A percentile compares a stretch with the other conserved stretches of the same genome.
Conservation (phyloP, 1,140 invertebrate species). For the Zaprionus ornatus region DNA sequence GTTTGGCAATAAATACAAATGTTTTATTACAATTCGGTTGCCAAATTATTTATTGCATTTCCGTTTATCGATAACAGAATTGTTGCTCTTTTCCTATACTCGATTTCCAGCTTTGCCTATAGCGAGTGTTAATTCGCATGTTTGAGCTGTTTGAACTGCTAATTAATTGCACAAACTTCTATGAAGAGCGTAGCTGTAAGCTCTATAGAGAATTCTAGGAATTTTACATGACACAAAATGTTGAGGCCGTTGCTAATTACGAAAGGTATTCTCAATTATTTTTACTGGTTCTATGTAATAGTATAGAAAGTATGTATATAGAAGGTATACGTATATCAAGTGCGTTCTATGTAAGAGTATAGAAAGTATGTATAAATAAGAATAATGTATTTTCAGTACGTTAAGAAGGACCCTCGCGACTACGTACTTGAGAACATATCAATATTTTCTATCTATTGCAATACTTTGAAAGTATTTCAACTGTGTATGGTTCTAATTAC, state of each 20-base stretch:
- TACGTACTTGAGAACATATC: too few relatives aligned
- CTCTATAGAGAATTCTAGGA: neutral
- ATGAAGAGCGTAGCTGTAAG: conserved; percentile 56
- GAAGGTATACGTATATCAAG: too few relatives aligned
- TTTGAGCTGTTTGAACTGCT: conserved; percentile 66
- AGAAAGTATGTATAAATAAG: too few relatives aligned
- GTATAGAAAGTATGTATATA: too few relatives aligned
- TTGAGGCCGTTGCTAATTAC: conserved; percentile 14
- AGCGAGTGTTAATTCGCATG: conserved; percentile 69
- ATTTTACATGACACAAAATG: conserved; percentile 25
- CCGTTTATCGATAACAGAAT: conserved; percentile 21
- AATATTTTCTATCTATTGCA: too few relatives aligned
- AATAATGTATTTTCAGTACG: too few relatives aligned
- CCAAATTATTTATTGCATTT: conserved; percentile 74
- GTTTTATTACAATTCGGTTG: conserved; percentile 55
- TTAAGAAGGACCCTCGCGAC: too few relatives aligned
- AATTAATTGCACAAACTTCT: conserved; percentile 63
- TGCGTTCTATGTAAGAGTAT: too few relatives aligned
- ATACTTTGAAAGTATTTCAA: too few relatives aligned
- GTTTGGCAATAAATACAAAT: conserved; percentile 69
- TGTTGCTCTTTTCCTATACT: neutral
- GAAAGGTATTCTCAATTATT: neutral
- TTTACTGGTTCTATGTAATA: neutral
- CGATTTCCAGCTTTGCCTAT: conserved; percentile 1
- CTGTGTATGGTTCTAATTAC: too few relatives aligned